Evolutionary conservation across 2,888 invertebrate genomes (phyloP), one percentile per base, ranked within the genome.

Genomic region (Cataglyphis albicans): DNA sequence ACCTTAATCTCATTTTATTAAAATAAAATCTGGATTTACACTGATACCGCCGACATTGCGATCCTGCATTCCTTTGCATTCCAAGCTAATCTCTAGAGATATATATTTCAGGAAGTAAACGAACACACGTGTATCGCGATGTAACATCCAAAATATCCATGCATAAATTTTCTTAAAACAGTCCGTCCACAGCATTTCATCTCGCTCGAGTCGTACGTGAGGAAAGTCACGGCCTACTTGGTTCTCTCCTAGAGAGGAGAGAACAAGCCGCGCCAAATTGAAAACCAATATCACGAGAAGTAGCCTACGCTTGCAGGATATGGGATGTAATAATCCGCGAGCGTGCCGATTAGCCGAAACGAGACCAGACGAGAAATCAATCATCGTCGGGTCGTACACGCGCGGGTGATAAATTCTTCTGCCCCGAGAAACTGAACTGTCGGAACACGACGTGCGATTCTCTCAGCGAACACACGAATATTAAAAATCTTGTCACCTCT

Each of bases 281-380:
- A 82, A 84, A 85, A 81, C 81, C 82, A 83, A 86, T 86, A 85
- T 80, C 52, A 18, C 9, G 78, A 68, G 32, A 18, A 80, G 80
- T 73, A 84, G 81, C 68, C 32, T 32, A 32, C 35, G 63, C 10
- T 57, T 21, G 65, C 63, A 21, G 59, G 67, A 81, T 82, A 70
- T 52, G 81, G 81, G 78, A 86, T 44, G 84, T 82, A 90, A 88
- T 88, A 82, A 89, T 87, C 65, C 73, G 12, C 68, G 65, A 80
- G 68, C 67, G 73, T 65, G 59, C 35, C 61, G 55, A 68, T 81
- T 81, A 83, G 41, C 41, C 67, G 67, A 57, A 55, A 41, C 70
- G 55, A 41, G 63, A n/a, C 15, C 63, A 48, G 25, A 61, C 35
- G 63, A 75, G 55, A 38, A 65, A 84, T 84, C 83, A 72, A 84